These are phyloP conservation scores for Cyclophora punctaria DNA, from an alignment of 2,888 invertebrate genomes.

Conservation along the genomic window DNA sequence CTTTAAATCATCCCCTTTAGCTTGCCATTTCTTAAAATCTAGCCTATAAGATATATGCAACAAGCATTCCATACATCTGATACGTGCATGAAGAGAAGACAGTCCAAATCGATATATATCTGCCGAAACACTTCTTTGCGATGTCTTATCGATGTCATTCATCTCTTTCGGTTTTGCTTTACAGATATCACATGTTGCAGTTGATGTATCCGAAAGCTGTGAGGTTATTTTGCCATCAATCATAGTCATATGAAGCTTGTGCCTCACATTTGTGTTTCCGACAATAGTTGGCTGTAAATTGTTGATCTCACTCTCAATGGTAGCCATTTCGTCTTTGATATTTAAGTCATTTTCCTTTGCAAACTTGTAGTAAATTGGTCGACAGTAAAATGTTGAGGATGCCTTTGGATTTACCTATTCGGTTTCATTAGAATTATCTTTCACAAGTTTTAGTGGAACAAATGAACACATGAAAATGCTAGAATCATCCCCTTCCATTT, in stretches of 20 bases:
- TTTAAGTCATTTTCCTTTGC: neutral
- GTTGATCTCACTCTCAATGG: neutral
- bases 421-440: too few relatives aligned
- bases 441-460: neutral
- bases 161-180: neutral
- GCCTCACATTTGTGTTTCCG: neutral
- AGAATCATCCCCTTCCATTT: neutral
- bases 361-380: neutral
- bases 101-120: neutral
- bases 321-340: neutral
- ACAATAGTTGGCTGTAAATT: neutral
- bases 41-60: neutral
- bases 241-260: neutral
- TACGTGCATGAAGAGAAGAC: slow-evolving; percentile 1
- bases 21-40: neutral
- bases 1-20: neutral
- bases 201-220: neutral
- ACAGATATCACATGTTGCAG: neutral
- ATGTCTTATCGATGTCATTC: neutral
- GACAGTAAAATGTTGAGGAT: too few relatives aligned
- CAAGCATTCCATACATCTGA: slow-evolving; percentile 1
- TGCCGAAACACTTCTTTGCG: neutral
- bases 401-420: too few relatives aligned
- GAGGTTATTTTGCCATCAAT: neutral
- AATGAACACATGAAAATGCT: slow-evolving; percentile 2